These are phyloP conservation scores for Laticauda colubrina DNA, from an alignment of 2,113 vertebrate species.

Conservation along the genomic window DNA sequence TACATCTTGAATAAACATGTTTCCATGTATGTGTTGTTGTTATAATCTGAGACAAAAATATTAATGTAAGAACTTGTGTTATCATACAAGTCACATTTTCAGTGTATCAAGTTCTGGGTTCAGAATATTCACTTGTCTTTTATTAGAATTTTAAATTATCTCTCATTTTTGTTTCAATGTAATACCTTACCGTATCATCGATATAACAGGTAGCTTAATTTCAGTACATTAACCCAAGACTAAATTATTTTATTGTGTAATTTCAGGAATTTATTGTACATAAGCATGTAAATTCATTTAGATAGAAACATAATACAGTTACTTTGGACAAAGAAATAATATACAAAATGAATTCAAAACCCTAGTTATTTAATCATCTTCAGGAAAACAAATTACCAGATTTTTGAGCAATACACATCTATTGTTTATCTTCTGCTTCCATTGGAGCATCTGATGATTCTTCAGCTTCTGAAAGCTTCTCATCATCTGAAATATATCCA, in stretches of 20 bases:
- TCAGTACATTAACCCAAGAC: constrained; percentile 5
- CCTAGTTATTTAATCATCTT: neutral
- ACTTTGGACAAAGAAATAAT: constrained; percentile 8
- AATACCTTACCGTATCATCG: neutral
- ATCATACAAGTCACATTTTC: constrained; percentile 5
- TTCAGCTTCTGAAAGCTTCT: constrained; percentile 89
- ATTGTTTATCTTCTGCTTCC: constrained; percentile 77
- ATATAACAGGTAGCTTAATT: constrained; percentile 1
- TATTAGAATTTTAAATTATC: constrained; percentile 21
- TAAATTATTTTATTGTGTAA: neutral
- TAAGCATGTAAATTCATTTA: constrained; percentile 29
- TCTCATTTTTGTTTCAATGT: constrained; percentile 21
- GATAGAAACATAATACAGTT: constrained; percentile 39
- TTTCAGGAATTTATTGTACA: constrained; percentile 8
- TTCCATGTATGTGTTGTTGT: constrained; percentile 56
- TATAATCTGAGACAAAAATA: constrained; percentile 32
- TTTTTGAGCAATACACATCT: constrained; percentile 17
- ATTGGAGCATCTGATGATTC: constrained; percentile 81
- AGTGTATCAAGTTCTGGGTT: neutral
- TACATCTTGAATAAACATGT: constrained; percentile 42
- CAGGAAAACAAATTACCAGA: neutral
- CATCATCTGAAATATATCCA: constrained; percentile 90
- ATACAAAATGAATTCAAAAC: constrained; percentile 4
- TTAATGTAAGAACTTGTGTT: neutral
- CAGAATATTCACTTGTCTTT: constrained; percentile 14